Conservation (phyloP, 2,797 vertebrate genomes). For the Monodelphis domestica region DNA sequence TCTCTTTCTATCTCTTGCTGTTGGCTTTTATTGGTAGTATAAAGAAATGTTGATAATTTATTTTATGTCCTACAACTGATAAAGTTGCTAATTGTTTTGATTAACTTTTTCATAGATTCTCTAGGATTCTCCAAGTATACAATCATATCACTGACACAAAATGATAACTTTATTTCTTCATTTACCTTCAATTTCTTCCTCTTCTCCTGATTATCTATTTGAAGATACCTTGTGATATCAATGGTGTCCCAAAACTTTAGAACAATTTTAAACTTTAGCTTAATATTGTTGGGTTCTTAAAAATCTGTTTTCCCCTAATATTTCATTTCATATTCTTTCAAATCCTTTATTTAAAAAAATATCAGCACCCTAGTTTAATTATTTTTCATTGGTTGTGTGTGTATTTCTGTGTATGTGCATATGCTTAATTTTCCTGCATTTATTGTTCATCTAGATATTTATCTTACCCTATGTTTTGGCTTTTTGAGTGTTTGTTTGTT, state of each 20-base stretch:
- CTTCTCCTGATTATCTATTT: no score
- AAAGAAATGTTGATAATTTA: no score
- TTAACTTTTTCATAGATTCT: no score
- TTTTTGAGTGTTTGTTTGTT: neutral
- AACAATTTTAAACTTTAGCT: neutral
- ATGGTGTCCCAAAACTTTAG: neutral
- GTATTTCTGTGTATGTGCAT: no score
- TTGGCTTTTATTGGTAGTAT: no score
- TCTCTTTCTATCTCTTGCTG: no score
- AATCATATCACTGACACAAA: no score
- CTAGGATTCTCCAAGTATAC: no score
- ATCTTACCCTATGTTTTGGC: neutral
- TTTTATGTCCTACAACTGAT: no score
- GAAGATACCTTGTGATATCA: neutral
- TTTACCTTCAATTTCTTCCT: no score
- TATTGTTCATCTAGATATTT: neutral
- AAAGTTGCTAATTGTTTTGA: no score
- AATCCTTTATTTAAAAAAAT: neutral
- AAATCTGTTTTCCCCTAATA: neutral
- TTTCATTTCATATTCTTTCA: neutral
- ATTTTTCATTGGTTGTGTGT: neutral
- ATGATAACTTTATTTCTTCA: no score
- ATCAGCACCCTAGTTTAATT: neutral
- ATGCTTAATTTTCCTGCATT: neutral
- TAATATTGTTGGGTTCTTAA: neutral